Conservation (phyloP, 2,113 vertebrate species). For the Esox niger region DNA sequence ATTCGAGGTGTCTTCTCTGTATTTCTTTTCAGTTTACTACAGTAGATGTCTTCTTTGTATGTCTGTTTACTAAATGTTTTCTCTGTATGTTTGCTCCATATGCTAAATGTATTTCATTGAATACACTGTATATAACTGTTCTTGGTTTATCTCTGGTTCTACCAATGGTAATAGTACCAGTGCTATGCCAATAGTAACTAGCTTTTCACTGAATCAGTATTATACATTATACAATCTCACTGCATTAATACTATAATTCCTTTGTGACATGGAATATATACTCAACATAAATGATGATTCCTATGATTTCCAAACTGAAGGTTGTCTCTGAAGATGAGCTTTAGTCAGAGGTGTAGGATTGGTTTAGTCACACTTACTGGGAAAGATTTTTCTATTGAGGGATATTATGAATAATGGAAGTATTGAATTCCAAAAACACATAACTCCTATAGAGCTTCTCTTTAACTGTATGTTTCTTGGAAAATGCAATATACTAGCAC, state of each 20-base stretch:
- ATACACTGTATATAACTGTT: no score
- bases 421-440: background rate
- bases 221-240: background rate
- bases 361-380: background rate
- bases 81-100: no score
- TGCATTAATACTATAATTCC: background rate
- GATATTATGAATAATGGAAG: background rate
- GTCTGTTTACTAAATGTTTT: no score
- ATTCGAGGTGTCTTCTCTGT: no score
- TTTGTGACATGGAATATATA: background rate
- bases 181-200: no score
- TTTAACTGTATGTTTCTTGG: background rate
- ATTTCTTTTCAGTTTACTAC: no score
- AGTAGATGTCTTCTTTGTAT: no score
- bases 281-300: no score
- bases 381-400: background rate
- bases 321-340: background rate
- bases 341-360: background rate
- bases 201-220: background rate
- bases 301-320: background rate
- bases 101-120: no score
- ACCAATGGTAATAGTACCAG: background rate
- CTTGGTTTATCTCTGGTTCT: background rate
- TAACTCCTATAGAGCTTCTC: background rate
- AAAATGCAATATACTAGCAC: slow-evolving; percentile 2